Percentiles rank a stretch among this genome's conserved stretches.
phyloP scores from a whole-genome alignment of 2,888 invertebrate species.

The Pheosia tremula region DNA sequence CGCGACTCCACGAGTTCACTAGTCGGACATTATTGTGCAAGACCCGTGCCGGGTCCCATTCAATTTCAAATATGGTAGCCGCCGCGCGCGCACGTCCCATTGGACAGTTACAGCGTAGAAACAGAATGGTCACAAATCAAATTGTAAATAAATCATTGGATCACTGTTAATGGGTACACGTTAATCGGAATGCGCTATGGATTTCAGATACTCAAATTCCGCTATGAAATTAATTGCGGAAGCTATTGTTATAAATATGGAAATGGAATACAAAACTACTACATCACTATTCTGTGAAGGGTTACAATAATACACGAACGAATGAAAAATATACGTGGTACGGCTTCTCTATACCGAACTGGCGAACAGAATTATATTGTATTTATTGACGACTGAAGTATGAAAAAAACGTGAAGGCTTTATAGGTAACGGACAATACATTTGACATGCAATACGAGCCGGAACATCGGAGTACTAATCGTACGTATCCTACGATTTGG shows the following conservation, averaged over 20 bases:
- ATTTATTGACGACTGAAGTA: too few species aligned
- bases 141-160: conserved; percentile 51
- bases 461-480: too few species aligned
- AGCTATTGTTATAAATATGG: background rate
- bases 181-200: conserved; percentile 26
- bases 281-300: too few species aligned
- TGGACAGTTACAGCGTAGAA: conserved; percentile 63
- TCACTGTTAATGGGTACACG: conserved; percentile 26
- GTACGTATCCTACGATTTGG: too few species aligned
- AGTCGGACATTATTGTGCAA: conserved; percentile 75
- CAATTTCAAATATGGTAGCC: conserved; percentile 80
- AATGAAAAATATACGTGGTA: too few species aligned
- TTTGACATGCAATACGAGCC: too few species aligned
- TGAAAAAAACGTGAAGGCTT: too few species aligned
- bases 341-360: too few species aligned
- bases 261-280: background rate
- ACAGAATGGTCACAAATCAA: conserved; percentile 57
- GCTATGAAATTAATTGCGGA: background rate
- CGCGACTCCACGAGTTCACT: conserved; percentile 55
- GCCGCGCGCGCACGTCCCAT: conserved; percentile 68
- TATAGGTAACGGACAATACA: too few species aligned
- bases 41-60: conserved; percentile 74
- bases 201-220: conserved; percentile 13
- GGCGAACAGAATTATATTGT: too few species aligned
- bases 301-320: too few species aligned